A percentile compares a stretch with the other conserved stretches of the same genome.
phyloP scores from a whole-genome alignment of 2,888 invertebrate species.

The Disparrhopalites patrizii region DNA sequence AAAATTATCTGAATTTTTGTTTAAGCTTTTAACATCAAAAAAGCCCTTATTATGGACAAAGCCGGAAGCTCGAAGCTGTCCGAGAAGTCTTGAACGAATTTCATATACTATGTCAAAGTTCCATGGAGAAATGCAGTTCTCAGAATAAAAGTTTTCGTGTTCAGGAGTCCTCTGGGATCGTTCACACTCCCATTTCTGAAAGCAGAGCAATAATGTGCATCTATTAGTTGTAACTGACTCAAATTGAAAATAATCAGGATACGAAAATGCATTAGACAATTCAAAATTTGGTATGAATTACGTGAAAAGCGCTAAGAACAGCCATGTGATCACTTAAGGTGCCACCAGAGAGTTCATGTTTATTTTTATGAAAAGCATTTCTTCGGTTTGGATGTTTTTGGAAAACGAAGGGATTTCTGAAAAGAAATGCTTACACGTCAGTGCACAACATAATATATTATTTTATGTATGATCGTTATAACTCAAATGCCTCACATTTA shows the following conservation, averaged over 20 bases:
- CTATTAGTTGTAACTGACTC: not conserved
- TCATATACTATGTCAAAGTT: conserved; percentile 88
- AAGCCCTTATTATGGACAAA: conserved; percentile 60
- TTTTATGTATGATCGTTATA: not conserved
- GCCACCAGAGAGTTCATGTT: conserved; percentile 68
- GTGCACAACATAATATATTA: conserved; percentile 24
- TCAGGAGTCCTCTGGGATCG: conserved; percentile 34
- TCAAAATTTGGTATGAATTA: conserved; percentile 58
- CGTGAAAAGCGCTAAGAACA: conserved; percentile 72
- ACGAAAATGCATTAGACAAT: conserved; percentile 79
- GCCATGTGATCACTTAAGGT: conserved; percentile 88
- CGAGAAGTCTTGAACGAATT: conserved; percentile 75
- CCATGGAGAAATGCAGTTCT: conserved; percentile 70
- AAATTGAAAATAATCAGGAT: conserved; percentile 58
- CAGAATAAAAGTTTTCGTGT: conserved; percentile 57
- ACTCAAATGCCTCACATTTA: not conserved
- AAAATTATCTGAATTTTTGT: conserved; percentile 80
- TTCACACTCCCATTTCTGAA: conserved; percentile 53
- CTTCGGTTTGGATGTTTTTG: conserved; percentile 66
- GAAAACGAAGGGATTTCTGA: conserved; percentile 71
- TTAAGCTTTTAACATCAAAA: conserved; percentile 70
- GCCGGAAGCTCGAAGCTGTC: conserved; percentile 63
- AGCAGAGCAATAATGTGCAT: not conserved
- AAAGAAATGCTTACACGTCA: conserved; percentile 43
- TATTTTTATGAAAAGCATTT: conserved; percentile 59